Evolutionary conservation across 1,140 invertebrate genomes (phyloP).

Genomic region (Harlomillsia oculata): DNA sequence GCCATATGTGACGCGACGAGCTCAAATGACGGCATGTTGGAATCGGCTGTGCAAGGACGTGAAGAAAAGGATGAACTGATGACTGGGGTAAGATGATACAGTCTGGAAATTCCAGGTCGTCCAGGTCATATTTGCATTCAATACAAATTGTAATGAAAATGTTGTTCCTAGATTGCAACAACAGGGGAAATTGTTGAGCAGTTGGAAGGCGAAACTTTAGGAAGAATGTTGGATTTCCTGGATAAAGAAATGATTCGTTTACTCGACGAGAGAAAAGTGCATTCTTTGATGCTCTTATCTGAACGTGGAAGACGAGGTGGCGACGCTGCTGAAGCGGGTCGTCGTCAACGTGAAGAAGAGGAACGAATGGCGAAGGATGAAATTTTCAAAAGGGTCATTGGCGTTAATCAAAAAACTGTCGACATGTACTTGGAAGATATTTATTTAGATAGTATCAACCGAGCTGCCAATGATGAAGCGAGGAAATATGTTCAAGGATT

Average conservation of each 20-base stretch:
- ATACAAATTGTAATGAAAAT: too few species aligned
- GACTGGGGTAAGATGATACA: too few species aligned
- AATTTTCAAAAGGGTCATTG: slow-evolving; percentile 59
- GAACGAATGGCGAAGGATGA: slow-evolving; percentile 59
- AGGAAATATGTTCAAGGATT: slow-evolving; percentile 45
- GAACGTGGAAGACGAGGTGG: slow-evolving; percentile 55
- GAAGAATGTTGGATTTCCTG: slow-evolving; percentile 57
- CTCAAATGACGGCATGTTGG: too few species aligned
- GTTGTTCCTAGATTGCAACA: slow-evolving; percentile 4
- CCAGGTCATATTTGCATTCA: too few species aligned
- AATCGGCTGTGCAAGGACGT: too few species aligned
- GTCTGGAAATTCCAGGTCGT: too few species aligned
- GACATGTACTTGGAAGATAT: slow-evolving; percentile 55
- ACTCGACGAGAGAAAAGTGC: slow-evolving; percentile 58
- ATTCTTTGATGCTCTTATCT: slow-evolving; percentile 57
- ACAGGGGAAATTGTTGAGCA: slow-evolving; percentile 37
- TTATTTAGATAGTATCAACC: slow-evolving; percentile 50
- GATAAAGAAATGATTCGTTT: slow-evolving; percentile 62
- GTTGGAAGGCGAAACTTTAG: slow-evolving; percentile 52
- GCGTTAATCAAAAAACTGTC: slow-evolving; percentile 51
- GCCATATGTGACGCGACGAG: too few species aligned
- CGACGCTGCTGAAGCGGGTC: slow-evolving; percentile 61
- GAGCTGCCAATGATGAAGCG: slow-evolving; percentile 48
- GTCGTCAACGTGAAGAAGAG: slow-evolving; percentile 56
- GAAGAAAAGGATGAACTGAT: too few species aligned